Evolutionary conservation across 1,140 invertebrate genomes (phyloP).

Genomic region (Triops cancriformis): DNA sequence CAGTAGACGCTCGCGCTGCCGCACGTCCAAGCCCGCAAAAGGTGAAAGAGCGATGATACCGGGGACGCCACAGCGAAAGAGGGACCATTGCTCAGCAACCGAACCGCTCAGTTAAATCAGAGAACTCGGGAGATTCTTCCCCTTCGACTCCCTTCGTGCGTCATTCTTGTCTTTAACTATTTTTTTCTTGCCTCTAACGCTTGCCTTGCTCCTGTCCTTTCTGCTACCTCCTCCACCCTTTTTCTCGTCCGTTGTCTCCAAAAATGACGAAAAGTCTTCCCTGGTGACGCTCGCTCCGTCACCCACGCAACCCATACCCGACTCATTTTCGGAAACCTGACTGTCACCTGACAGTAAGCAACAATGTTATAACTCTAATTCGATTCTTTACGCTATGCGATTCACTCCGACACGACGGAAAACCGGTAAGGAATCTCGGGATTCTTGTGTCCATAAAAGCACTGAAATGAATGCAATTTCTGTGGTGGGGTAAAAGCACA

Average conservation of each 20-base stretch:
- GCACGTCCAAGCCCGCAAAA: constrained; percentile 22
- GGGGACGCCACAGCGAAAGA: neutral
- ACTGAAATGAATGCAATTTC: too few relatives aligned
- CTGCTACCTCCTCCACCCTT: neutral
- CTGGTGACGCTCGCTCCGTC: neutral
- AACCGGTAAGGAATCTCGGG: too few relatives aligned
- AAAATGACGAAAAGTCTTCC: neutral
- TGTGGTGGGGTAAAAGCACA: too few relatives aligned
- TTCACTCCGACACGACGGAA: too few relatives aligned
- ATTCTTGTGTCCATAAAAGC: too few relatives aligned
- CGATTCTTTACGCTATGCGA: too few relatives aligned
- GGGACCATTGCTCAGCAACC: constrained; percentile 2
- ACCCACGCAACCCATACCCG: neutral
- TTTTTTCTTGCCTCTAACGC: too few relatives aligned
- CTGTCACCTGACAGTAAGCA: too few relatives aligned
- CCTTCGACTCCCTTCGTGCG: neutral
- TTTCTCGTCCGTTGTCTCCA: neutral
- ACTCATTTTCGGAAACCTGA: neutral
- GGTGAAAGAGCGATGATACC: constrained; percentile 26
- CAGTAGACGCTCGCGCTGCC: neutral
- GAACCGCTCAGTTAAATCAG: neutral
- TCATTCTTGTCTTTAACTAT: constrained; percentile 14
- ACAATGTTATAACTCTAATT: too few relatives aligned
- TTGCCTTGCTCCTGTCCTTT: too few relatives aligned
- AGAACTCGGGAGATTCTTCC: neutral